These are phyloP conservation scores for Heliconius cydno DNA, from an alignment of 2,888 invertebrate species.

Conservation along the genomic window DNA sequence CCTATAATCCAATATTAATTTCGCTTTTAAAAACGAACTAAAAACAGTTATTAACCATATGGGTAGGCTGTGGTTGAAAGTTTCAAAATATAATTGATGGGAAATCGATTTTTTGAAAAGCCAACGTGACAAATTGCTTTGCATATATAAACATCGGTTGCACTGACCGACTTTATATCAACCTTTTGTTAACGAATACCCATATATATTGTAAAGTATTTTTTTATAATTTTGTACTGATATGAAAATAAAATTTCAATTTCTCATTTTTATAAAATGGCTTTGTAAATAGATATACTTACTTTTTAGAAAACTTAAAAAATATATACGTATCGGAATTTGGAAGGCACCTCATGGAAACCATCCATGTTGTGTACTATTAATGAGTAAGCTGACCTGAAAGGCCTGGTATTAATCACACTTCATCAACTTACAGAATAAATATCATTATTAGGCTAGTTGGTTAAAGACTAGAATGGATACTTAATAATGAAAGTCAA, in stretches of 20 bases:
- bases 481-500: background rate
- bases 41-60: conserved; percentile 1
- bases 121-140: conserved; percentile 22
- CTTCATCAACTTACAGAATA: background rate
- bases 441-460: background rate
- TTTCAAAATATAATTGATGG: conserved; percentile 32
- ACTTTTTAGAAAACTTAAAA: too few species aligned
- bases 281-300: background rate
- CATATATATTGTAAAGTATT: background rate
- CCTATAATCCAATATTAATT: background rate
- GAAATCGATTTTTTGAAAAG: conserved; percentile 29
- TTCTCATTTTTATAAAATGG: background rate
- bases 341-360: too few species aligned
- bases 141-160: conserved; percentile 32
- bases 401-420: background rate
- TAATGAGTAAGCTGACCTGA: too few species aligned
- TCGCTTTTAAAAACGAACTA: background rate
- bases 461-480: background rate
- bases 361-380: too few species aligned
- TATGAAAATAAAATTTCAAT: background rate
- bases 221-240: background rate
- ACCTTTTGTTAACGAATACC: conserved; percentile 21
- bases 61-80: conserved; percentile 13
- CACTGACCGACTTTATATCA: conserved; percentile 25
- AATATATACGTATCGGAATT: too few species aligned